Percentiles rank a stretch among this genome's conserved stretches.
phyloP scores from a whole-genome alignment of 2,797 vertebrate species.

The Microhierax caerulescens region DNA sequence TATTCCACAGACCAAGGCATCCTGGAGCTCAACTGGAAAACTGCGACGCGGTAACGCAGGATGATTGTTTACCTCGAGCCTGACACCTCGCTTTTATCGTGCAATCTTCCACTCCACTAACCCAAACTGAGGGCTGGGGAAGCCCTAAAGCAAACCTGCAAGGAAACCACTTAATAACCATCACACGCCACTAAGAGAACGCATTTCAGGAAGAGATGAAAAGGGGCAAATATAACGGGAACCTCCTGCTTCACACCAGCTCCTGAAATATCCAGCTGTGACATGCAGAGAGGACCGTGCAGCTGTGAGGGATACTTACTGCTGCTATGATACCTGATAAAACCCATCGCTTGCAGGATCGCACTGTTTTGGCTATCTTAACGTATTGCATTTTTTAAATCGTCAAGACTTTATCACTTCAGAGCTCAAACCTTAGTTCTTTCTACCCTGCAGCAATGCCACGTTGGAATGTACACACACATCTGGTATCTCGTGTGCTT shows the following conservation, averaged over 20 bases:
- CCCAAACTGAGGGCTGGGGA: background rate
- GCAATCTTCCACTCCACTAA: background rate
- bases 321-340: background rate
- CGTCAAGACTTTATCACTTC: rapidly evolving
- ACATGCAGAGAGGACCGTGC: background rate
- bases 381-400: background rate
- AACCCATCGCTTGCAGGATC: background rate
- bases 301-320: background rate
- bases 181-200: background rate
- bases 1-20: background rate
- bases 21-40: background rate
- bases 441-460: background rate
- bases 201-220: background rate
- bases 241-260: background rate
- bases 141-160: background rate
- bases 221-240: conserved; percentile 3
- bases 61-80: background rate
- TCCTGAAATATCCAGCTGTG: background rate
- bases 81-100: background rate
- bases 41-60: background rate
- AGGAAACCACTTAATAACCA: conserved; percentile 53
- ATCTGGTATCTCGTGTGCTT: background rate
- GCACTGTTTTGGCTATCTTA: background rate
- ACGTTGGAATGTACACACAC: rapidly evolving
- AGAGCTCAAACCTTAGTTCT: background rate